Evolutionary conservation across 2,888 invertebrate genomes (phyloP).

Genomic region (Cybosia mesomella): DNA sequence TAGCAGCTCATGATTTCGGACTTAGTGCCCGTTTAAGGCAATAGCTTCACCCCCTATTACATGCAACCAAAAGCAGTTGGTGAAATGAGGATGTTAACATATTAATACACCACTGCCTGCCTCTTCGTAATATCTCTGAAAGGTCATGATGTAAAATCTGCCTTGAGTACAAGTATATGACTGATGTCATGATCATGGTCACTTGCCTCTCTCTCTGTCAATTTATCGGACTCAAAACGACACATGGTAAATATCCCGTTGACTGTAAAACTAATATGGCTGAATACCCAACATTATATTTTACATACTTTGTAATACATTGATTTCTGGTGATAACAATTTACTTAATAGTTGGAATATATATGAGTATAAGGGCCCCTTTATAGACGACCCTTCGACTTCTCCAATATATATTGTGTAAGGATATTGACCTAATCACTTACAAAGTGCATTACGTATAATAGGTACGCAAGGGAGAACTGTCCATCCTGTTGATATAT

Average conservation of each 20-base stretch:
- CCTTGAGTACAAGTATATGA: not conserved
- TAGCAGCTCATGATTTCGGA: too few species aligned
- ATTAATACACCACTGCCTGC: too few species aligned
- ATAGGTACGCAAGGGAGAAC: constrained; percentile 17
- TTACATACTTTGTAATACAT: not conserved
- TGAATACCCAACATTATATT: not conserved
- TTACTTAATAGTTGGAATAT: not conserved
- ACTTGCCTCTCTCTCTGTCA: too few species aligned
- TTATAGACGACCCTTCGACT: constrained; percentile 5
- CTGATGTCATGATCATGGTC: too few species aligned
- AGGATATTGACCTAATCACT: constrained; percentile 17
- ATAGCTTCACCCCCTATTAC: not conserved
- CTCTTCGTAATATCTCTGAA: not conserved
- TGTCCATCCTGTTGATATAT: constrained; percentile 20
- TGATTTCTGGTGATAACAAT: not conserved
- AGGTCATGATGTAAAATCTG: not conserved
- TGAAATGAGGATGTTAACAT: too few species aligned
- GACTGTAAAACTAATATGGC: too few species aligned
- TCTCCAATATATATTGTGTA: constrained; percentile 12
- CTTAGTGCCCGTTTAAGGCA: too few species aligned
- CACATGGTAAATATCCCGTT: too few species aligned
- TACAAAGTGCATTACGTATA: constrained; percentile 19
- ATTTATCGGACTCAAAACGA: too few species aligned
- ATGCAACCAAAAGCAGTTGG: not conserved
- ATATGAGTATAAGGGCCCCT: not conserved